Percentiles rank a stretch among this genome's conserved stretches.
Conservation (phyloP, 2,888 invertebrate genomes). For the Eulithis testata region DNA sequence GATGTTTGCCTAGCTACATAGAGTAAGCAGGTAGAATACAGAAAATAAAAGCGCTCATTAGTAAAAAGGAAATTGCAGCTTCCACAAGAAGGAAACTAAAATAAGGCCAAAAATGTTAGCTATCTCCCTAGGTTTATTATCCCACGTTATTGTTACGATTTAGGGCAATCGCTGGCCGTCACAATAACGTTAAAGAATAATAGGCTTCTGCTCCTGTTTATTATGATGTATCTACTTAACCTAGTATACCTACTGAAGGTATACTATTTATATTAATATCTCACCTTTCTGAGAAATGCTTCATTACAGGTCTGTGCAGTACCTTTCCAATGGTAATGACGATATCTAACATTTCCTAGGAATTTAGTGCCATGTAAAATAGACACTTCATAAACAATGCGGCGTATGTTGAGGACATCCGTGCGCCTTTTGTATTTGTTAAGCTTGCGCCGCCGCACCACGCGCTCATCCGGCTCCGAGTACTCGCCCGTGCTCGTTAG, state of each 20-base stretch:
- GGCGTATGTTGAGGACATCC: constrained; percentile 87
- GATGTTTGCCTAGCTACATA: constrained; percentile 26
- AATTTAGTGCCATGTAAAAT: constrained; percentile 87
- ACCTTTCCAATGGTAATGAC: constrained; percentile 93
- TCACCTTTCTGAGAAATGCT: constrained; percentile 94
- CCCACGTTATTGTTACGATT: constrained; percentile 44
- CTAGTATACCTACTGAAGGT: not conserved
- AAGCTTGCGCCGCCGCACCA: constrained; percentile 84
- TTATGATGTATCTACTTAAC: constrained; percentile 4
- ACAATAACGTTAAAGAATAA: constrained; percentile 36
- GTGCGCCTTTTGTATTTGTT: constrained; percentile 87
- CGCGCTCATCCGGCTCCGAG: constrained; percentile 89
- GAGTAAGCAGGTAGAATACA: constrained; percentile 34
- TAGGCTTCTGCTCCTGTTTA: constrained; percentile 19
- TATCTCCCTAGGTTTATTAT: constrained; percentile 59
- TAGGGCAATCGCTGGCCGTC: constrained; percentile 28
- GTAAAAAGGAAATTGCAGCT: constrained; percentile 82
- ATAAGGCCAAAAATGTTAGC: constrained; percentile 78
- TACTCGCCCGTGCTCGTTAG: constrained; percentile 89
- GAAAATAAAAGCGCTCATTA: constrained; percentile 78
- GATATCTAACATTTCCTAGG: constrained; percentile 88
- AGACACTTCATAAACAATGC: constrained; percentile 89
- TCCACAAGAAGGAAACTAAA: constrained; percentile 72
- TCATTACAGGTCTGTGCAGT: constrained; percentile 95
- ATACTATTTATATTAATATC: constrained; percentile 37